Evolutionary conservation across 2,797 vertebrate genomes (phyloP).

Genomic region (Chromis chromis): DNA sequence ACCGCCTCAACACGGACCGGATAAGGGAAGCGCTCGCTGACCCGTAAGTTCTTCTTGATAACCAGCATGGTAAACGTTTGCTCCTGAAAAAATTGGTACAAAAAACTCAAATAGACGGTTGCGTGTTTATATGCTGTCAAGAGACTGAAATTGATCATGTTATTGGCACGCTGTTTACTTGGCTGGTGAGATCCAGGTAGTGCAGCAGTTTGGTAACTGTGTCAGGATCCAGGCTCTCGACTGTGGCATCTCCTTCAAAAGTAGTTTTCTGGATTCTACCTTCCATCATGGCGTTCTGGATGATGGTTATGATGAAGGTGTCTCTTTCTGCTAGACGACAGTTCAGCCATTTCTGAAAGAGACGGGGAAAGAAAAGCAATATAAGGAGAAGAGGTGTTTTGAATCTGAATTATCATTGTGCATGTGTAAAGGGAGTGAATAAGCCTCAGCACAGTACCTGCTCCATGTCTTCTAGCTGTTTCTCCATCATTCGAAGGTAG

Average conservation of each 20-base stretch:
- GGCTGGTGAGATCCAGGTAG: constrained; percentile 78
- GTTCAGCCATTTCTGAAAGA: constrained; percentile 75
- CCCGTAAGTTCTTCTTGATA: constrained; percentile 84
- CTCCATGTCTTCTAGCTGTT: constrained; percentile 84
- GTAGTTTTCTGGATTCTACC: constrained; percentile 83
- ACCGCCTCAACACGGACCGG: constrained; percentile 83
- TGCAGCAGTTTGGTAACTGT: constrained; percentile 83
- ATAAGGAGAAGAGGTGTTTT: neutral
- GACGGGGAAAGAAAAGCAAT: neutral
- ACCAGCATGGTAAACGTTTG: constrained; percentile 85
- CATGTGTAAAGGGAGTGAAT: neutral
- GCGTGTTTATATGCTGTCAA: neutral
- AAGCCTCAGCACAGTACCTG: constrained; percentile 56
- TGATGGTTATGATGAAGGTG: constrained; percentile 84
- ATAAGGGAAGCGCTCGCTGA: constrained; percentile 85
- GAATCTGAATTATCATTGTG: too few relatives aligned
- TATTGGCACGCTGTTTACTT: constrained; percentile 49
- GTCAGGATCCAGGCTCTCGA: constrained; percentile 82
- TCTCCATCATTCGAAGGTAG: constrained; percentile 87
- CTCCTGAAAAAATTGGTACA: constrained; percentile 64
- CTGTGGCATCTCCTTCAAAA: constrained; percentile 75
- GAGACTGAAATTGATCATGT: neutral
- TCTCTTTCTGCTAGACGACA: constrained; percentile 86
- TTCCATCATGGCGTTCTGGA: constrained; percentile 89
- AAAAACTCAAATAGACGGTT: neutral